phyloP scores from a whole-genome alignment of 2,888 invertebrate genomes.

The Brenthis ino region DNA sequence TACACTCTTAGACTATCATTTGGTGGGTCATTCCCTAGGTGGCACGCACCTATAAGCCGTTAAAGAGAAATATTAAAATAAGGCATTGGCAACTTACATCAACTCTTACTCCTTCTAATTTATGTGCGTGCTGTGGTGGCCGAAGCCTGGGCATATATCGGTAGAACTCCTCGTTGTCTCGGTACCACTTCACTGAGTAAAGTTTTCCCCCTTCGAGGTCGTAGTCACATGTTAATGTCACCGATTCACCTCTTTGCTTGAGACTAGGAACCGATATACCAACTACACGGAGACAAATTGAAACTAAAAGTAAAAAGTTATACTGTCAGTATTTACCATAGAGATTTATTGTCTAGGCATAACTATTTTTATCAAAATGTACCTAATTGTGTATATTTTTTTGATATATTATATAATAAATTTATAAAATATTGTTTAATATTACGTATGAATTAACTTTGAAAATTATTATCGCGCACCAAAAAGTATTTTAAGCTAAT shows the following conservation, averaged over 20 bases:
- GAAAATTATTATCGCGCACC: too few relatives aligned
- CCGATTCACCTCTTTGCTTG: constrained; percentile 82
- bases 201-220: constrained; percentile 84
- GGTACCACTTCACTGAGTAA: constrained; percentile 87
- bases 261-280: constrained; percentile 81
- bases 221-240: constrained; percentile 82
- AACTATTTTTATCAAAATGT: background rate
- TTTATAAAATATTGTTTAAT: too few relatives aligned
- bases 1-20: too few relatives aligned
- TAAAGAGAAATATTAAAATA: too few relatives aligned
- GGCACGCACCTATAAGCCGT: too few relatives aligned
- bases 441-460: too few relatives aligned
- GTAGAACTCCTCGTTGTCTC: constrained; percentile 85
- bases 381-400: too few relatives aligned
- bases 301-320: constrained; percentile 48
- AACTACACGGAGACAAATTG: constrained; percentile 70
- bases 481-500: background rate
- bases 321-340: background rate
- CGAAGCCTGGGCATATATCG: constrained; percentile 84
- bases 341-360: background rate
- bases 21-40: too few relatives aligned
- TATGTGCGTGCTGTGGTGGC: constrained; percentile 84
- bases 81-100: constrained; percentile 75
- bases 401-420: too few relatives aligned
- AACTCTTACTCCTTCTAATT: constrained; percentile 83